A percentile compares a stretch with the other conserved stretches of the same genome.
phyloP scores from a whole-genome alignment of 2,797 vertebrate genomes.

The Hipposideros larvatus region DNA sequence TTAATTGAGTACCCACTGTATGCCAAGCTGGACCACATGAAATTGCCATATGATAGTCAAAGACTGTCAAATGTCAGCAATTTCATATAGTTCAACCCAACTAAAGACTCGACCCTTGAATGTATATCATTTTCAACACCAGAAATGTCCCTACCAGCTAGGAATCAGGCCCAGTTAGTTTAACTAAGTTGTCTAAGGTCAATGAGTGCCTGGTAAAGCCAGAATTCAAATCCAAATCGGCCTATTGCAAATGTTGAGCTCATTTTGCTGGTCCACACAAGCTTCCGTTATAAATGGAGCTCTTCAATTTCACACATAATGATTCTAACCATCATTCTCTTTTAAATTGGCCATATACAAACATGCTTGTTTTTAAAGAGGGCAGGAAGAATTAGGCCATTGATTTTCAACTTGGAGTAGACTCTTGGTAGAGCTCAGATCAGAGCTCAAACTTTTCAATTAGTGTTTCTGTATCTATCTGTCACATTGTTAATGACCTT shows the following conservation, averaged over 20 bases:
- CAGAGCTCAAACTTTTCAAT: not conserved
- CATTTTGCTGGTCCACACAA: not conserved
- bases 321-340: not conserved
- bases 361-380: not conserved
- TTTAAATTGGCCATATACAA: not conserved
- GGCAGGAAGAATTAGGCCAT: not conserved
- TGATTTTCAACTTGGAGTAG: not conserved
- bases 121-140: not conserved
- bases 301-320: not conserved
- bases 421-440: not conserved
- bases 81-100: not conserved
- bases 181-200: not conserved
- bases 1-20: not conserved
- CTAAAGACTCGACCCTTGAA: not conserved
- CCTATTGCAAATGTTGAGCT: not conserved
- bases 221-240: conserved; percentile 5
- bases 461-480: not conserved
- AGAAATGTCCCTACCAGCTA: not conserved
- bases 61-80: not conserved
- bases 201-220: not conserved
- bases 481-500: not conserved
- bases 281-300: not conserved
- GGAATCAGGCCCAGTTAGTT: not conserved
- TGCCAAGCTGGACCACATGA: not conserved
- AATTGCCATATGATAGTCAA: not conserved